These are phyloP conservation scores for Acanthosepion lycidas DNA, from an alignment of 2,888 invertebrate species.

Conservation along the genomic window DNA sequence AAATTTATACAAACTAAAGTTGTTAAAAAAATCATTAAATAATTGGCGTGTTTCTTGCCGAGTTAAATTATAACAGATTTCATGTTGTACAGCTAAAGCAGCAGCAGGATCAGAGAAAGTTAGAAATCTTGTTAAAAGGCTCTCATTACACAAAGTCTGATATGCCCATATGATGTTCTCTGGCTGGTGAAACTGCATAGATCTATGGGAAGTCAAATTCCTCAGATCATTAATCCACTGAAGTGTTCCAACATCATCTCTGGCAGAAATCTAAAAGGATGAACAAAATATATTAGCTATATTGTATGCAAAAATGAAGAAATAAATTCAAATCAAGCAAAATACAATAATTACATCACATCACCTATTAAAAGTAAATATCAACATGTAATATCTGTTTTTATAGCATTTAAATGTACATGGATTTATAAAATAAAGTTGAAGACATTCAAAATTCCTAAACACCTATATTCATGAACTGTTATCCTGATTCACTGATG, in stretches of 20 bases:
- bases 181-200: background rate
- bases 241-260: slow-evolving; percentile 43
- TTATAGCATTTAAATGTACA: too few species aligned
- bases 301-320: too few species aligned
- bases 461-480: too few species aligned
- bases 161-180: background rate
- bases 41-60: background rate
- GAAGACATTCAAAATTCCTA: too few species aligned
- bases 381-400: too few species aligned
- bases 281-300: background rate
- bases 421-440: too few species aligned
- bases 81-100: slow-evolving; percentile 23
- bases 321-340: too few species aligned
- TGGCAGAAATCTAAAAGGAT: background rate
- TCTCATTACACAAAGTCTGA: slow-evolving; percentile 15
- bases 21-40: slow-evolving; percentile 25
- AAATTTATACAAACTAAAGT: background rate
- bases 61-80: slow-evolving; percentile 38
- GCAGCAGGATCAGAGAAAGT: slow-evolving; percentile 1
- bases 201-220: background rate
- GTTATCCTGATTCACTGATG: too few species aligned
- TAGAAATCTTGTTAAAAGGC: slow-evolving; percentile 22
- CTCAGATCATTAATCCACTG: slow-evolving; percentile 35
- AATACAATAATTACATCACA: too few species aligned
- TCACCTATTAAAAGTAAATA: too few species aligned